These are phyloP conservation scores for Pseudomyrmex dendroicus DNA, from an alignment of 1,140 invertebrate species.

Conservation along the genomic window DNA sequence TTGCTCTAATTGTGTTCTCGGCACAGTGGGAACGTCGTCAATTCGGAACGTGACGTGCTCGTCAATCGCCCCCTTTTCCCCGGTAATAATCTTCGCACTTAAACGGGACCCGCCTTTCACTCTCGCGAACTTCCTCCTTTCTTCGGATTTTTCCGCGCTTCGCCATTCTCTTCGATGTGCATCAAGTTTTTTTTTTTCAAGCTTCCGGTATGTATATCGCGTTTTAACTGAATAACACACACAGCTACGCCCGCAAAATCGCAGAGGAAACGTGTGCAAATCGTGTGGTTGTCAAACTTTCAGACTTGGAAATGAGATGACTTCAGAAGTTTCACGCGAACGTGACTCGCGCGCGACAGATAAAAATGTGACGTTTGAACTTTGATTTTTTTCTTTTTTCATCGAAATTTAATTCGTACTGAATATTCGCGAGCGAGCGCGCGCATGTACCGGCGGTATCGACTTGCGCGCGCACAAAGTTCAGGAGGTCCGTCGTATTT, in stretches of 20 bases:
- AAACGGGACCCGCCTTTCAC: conserved; percentile 66
- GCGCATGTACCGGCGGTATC: background rate
- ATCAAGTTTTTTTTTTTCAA: background rate
- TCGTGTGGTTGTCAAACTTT: background rate
- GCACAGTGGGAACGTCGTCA: conserved; percentile 16
- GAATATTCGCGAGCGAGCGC: background rate
- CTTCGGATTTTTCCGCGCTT: conserved; percentile 54
- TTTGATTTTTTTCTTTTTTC: background rate
- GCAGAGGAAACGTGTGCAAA: background rate
- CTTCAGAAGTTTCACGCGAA: no score
- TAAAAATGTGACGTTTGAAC: no score
- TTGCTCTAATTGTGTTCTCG: background rate
- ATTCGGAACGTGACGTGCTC: conserved; percentile 46
- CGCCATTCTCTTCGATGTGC: conserved; percentile 18
- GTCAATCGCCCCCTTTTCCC: background rate
- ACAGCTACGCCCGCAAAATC: background rate
- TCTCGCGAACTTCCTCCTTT: conserved; percentile 65
- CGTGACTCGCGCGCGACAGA: no score
- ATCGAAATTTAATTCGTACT: background rate
- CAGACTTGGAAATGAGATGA: no score
- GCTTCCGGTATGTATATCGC: background rate
- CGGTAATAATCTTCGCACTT: conserved; percentile 51
- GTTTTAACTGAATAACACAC: conserved; percentile 6
- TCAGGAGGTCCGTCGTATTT: conserved; percentile 28
- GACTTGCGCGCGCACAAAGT: conserved; percentile 12